phyloP scores from a whole-genome alignment of 2,797 vertebrate genomes.

The Petrocephalus sullivani region DNA sequence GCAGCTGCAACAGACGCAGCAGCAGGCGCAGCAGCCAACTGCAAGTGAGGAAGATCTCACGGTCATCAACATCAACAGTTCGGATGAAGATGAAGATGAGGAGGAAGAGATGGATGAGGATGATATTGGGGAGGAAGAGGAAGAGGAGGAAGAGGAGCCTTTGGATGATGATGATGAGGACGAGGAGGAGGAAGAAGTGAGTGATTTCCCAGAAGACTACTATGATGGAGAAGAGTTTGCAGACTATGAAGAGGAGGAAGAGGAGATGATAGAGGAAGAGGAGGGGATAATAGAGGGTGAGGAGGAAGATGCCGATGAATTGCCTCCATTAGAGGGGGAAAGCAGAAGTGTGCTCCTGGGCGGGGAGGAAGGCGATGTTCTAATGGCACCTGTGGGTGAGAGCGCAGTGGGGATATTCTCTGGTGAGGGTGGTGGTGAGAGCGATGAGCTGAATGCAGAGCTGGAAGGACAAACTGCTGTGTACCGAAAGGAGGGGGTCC shows the following conservation, averaged over 20 bases:
- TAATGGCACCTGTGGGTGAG: slow-evolving; percentile 40
- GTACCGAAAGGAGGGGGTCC: slow-evolving; percentile 28
- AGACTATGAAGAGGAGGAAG: slow-evolving; percentile 65
- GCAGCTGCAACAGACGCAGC: slow-evolving; percentile 48
- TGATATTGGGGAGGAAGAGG: slow-evolving; percentile 57
- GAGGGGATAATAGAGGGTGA: slow-evolving; percentile 59
- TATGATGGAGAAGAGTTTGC: slow-evolving; percentile 63
- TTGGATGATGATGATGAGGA: slow-evolving; percentile 57
- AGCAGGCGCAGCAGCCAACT: slow-evolving; percentile 21
- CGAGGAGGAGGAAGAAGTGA: slow-evolving; percentile 69
- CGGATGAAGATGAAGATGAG: slow-evolving; percentile 77
- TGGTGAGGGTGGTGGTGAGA: slow-evolving; percentile 43
- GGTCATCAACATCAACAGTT: slow-evolving; percentile 85
- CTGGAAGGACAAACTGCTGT: slow-evolving; percentile 47
- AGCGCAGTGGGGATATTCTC: slow-evolving; percentile 39
- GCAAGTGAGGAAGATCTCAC: slow-evolving; percentile 59
- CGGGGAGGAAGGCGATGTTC: slow-evolving; percentile 55
- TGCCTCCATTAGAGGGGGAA: slow-evolving; percentile 64
- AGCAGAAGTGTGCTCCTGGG: slow-evolving; percentile 44
- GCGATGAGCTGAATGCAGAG: slow-evolving; percentile 49
- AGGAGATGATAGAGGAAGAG: slow-evolving; percentile 54
- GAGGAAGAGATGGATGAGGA: slow-evolving; percentile 76
- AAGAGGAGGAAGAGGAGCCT: slow-evolving; percentile 58
- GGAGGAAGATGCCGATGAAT: slow-evolving; percentile 68
- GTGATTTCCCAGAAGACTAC: slow-evolving; percentile 59